Evolutionary conservation across 2,888 invertebrate species (phyloP).

Genomic region (Caenorhabditis auriculariae): DNA sequence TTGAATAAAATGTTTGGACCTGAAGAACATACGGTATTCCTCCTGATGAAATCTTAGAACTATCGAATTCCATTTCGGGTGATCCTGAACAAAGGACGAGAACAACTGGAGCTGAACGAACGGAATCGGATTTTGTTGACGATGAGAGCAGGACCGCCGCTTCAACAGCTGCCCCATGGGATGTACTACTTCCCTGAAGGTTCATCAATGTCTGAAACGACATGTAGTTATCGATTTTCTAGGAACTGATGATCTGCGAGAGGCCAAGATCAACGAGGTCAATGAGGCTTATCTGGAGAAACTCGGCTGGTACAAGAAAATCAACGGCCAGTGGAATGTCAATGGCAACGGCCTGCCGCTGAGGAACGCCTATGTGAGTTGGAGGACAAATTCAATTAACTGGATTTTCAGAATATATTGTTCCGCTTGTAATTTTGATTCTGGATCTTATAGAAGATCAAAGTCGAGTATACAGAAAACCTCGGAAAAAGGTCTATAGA

Average conservation of each 20-base stretch:
- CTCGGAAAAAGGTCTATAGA: no score
- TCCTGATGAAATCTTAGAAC: background rate
- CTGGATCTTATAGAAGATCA: no score
- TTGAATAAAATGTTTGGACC: slow-evolving; percentile 19
- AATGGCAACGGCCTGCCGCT: slow-evolving; percentile 17
- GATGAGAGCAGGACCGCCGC: slow-evolving; percentile 19
- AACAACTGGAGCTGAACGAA: slow-evolving; percentile 24
- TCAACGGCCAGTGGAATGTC: slow-evolving; percentile 20
- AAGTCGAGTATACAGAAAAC: no score
- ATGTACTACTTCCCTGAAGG: slow-evolving; percentile 28
- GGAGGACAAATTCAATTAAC: no score
- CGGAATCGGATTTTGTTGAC: slow-evolving; percentile 18
- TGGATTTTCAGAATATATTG: no score
- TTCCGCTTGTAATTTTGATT: no score
- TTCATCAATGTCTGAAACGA: background rate
- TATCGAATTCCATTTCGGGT: background rate
- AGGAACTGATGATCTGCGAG: slow-evolving; percentile 10
- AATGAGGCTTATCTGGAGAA: slow-evolving; percentile 22
- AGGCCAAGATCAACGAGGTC: slow-evolving; percentile 25
- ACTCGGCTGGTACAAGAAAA: slow-evolving; percentile 23
- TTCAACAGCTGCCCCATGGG: slow-evolving; percentile 25
- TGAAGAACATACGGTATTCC: slow-evolving; percentile 14
- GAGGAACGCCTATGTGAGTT: slow-evolving; percentile 24
- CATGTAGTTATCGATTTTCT: background rate
- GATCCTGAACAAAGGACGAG: slow-evolving; percentile 17